Base-by-base conservation (phyloP, 2,888 invertebrate species). In the Podotricha telesiphe region DNA sequence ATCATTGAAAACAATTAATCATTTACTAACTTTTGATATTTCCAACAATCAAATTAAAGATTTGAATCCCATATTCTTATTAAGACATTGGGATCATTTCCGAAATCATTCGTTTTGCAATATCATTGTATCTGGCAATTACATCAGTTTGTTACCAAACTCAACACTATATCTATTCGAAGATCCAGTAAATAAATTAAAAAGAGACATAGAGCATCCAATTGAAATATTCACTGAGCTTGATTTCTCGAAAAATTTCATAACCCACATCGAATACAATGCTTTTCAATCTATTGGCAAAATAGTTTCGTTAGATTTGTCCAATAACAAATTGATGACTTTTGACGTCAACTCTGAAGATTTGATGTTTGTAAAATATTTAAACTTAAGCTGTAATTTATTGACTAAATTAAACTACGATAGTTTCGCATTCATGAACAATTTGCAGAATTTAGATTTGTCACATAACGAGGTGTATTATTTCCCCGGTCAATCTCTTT, bases 21-120 rank as follows among this genome's bases (percentile, higher is more conserved):
- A 92, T 75, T 81, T 93, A 53, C 84, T 89, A 78, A 91, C 88
- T 0, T 89, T 92, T 42, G 92, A 92, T 68, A 76, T 91, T 28
- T 91, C 92, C 0, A 77, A 76, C 48, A 93, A 93, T 72, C 76
- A 86, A 56, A 73, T 93, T 15, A 79, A 84, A 48, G 65, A 79
- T 47, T 74, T 91, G 28, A 82, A 82, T n/a, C 82, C 89, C 0
- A 77, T 80, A 0, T 75, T 90, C 69, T 83, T 93, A 22, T 79
- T 79, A 1, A 85, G 91, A 67, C 91, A 91, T 73, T 92, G 89
- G 90, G 71, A 79, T 1, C 91, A 91, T 74, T 81, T 90, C 11
- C 77, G 74, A 4, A 80, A 81, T 37, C 82, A 82, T 71, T 82
- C 83, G 0, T 67, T 81, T 63, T 91, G 87, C 69, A 89, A 83